Evolutionary conservation across 2,113 vertebrate genomes (phyloP).

Genomic region (Nestor notabilis): DNA sequence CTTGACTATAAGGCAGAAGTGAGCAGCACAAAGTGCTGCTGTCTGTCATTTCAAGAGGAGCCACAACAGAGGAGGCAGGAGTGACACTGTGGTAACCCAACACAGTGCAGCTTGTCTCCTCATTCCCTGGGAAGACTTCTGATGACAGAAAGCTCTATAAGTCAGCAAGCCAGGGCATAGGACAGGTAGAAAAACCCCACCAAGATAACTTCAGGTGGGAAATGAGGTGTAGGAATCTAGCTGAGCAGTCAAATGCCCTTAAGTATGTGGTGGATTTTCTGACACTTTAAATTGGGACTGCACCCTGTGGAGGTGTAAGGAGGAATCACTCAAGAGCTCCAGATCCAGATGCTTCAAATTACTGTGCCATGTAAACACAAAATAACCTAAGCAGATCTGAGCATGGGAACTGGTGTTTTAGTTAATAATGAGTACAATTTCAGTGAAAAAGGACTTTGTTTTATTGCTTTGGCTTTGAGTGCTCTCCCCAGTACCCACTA

Average conservation of each 20-base stretch:
- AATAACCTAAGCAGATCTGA: not conserved
- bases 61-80: not conserved
- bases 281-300: not conserved
- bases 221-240: not conserved
- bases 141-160: not conserved
- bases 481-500: not conserved
- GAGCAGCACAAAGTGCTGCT: not conserved
- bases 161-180: not conserved
- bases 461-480: not conserved
- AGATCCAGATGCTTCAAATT: not conserved
- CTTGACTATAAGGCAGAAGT: not conserved
- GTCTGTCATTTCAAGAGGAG: not conserved
- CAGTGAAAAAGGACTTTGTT: not conserved
- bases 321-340: not conserved
- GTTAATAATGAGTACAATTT: not conserved
- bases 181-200: not conserved
- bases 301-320: not conserved
- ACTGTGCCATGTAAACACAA: not conserved
- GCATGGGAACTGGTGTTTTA: not conserved
- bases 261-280: not conserved
- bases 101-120: not conserved
- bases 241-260: not conserved
- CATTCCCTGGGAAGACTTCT: not conserved
- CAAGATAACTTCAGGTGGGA: not conserved
- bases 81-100: not conserved